Base-by-base conservation (phyloP, 2,888 invertebrate genomes). In the Caradrina kadenii region DNA sequence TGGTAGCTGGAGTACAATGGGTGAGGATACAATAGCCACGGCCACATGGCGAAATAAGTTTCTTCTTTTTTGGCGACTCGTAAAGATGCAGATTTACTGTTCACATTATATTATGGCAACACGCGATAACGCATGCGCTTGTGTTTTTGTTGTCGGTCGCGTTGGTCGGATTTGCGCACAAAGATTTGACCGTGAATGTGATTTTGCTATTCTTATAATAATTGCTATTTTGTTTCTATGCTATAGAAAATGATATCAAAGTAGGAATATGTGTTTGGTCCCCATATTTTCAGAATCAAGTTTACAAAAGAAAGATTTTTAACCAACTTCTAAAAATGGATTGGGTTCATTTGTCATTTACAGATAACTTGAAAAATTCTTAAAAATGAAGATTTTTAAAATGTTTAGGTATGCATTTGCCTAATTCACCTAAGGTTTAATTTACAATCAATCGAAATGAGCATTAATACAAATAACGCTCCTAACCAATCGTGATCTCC, bases 51-150 rank as follows among this genome's bases (percentile, higher is more conserved):
- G 85, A 85, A 89, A 87, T 86, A 84, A 76, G 85, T 88, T 85
- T 89, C 86, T 91, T 92, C 87, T 89, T 93, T 92, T 92, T 92
- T 83, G 85, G 87, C 81, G 87, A 90, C 88, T 90, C 88, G 84
- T 86, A 90, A 90, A 90, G 89, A 91, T 93, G 91, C 89, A 88
- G 90, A 90, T 92, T 91, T 91, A 93, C 92, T 92, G 92, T 93
- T 90, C 86, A 80, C 81, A 87, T 89, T 49, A 85, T 82, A 80
- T 82, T 79, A 82, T 88, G 87, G 89, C 85, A 86, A 88, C 86
- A 87, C 76, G 84, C 89, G 90, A 91, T 92, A 92, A 89, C 80
- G 82, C 67, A 76, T 76, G 67, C 61, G 69, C 73, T 85, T 78
- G 84, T 79, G 71, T 81, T 85, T 82, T 80, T 78, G 50, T 69